phyloP scores from a whole-genome alignment of 2,113 vertebrate species.

The Ceyx margarethae region DNA sequence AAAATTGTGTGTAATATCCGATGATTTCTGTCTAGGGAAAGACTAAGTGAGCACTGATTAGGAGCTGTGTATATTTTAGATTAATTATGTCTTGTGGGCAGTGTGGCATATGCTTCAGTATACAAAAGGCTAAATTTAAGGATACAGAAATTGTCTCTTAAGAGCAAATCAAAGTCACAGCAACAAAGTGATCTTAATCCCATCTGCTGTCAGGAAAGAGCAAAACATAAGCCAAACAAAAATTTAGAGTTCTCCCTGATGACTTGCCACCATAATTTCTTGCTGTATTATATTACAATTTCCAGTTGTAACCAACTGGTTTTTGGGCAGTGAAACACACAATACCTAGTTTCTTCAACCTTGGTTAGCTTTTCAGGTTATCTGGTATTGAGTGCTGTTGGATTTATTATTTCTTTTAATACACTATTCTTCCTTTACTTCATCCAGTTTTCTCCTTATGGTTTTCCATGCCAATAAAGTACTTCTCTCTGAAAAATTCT shows the following conservation, averaged over 20 bases:
- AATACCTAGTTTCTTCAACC: not conserved
- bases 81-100: conserved; percentile 49
- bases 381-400: not conserved
- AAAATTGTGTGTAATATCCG: conserved; percentile 27
- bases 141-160: not conserved
- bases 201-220: conserved; percentile 18
- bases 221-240: not conserved
- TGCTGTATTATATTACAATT: not conserved
- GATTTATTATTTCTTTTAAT: not conserved
- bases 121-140: conserved; percentile 41
- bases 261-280: not conserved
- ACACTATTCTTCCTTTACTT: not conserved
- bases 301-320: not conserved
- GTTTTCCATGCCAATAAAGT: not conserved
- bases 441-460: not conserved
- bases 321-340: not conserved
- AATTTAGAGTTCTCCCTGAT: not conserved
- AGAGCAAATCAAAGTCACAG: conserved; percentile 9
- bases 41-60: conserved; percentile 25
- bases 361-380: not conserved
- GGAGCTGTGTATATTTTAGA: conserved; percentile 30
- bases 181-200: not conserved
- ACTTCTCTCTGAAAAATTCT: not conserved
- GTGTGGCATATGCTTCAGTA: not conserved
- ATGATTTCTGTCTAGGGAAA: conserved; percentile 23